Percentiles rank a stretch among this genome's conserved stretches.
These are phyloP conservation scores for Aplochiton taeniatus DNA, from an alignment of 2,797 vertebrate genomes.

Conservation along the genomic window DNA sequence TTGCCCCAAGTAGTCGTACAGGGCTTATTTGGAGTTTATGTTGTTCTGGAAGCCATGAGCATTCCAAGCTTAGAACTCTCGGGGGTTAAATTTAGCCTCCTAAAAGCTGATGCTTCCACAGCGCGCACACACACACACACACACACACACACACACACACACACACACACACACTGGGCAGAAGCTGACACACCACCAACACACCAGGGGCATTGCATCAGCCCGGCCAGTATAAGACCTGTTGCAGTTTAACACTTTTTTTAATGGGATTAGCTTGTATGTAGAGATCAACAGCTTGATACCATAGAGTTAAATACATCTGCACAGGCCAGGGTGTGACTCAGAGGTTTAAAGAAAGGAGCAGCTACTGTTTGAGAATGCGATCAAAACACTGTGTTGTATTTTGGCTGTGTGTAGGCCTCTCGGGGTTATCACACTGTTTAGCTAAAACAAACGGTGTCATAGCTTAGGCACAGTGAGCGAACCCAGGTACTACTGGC, in stretches of 20 bases:
- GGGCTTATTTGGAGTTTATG: conserved; percentile 79
- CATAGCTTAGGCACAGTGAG: too few relatives aligned
- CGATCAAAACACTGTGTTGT: too few relatives aligned
- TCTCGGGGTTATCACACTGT: neutral
- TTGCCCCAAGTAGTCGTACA: conserved; percentile 37
- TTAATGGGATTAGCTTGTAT: conserved; percentile 66
- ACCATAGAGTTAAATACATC: conserved; percentile 39
- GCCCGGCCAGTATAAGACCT: conserved; percentile 44
- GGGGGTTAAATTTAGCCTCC: conserved; percentile 82
- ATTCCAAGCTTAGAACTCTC: conserved; percentile 67
- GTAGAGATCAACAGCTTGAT: conserved; percentile 50
- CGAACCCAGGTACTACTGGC: too few relatives aligned
- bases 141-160: conserved; percentile 37
- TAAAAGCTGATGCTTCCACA: conserved; percentile 80
- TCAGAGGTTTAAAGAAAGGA: neutral
- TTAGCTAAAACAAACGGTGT: neutral
- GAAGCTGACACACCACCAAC: conserved; percentile 25
- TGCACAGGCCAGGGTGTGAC: conserved; percentile 18
- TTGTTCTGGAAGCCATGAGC: conserved; percentile 74
- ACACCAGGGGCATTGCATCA: conserved; percentile 53
- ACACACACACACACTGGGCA: conserved; percentile 65
- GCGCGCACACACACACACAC: conserved; percentile 51
- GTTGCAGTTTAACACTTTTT: conserved; percentile 68
- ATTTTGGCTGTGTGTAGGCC: too few relatives aligned
- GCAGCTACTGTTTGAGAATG: neutral